A percentile compares a stretch with the other conserved stretches of the same genome.
These are phyloP conservation scores for Leptura quadrifasciata DNA, from an alignment of 2,888 invertebrate genomes.

Conservation along the genomic window DNA sequence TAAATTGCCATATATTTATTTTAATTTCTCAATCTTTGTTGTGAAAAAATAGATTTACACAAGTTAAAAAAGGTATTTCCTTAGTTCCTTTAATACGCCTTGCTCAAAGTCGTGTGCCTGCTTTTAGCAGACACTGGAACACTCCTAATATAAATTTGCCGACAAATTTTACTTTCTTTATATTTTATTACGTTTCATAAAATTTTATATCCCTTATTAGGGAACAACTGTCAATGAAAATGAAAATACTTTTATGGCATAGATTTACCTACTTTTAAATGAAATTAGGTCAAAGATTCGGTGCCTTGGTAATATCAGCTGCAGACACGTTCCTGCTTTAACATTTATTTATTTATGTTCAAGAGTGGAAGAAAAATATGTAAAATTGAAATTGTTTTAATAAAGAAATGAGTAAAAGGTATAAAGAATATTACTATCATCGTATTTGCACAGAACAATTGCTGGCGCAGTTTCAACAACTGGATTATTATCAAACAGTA, in stretches of 20 bases:
- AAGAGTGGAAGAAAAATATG: too few species aligned
- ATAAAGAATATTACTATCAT: too few species aligned
- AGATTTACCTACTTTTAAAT: not conserved
- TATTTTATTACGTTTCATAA: slow-evolving; percentile 2
- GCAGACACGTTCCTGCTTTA: not conserved
- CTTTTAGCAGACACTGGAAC: not conserved
- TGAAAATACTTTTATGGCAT: not conserved
- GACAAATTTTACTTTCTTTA: not conserved
- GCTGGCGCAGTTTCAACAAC: too few species aligned
- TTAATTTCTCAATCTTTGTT: not conserved
- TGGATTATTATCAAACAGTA: too few species aligned
- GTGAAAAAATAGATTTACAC: not conserved
- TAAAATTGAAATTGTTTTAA: too few species aligned
- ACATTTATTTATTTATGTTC: not conserved
- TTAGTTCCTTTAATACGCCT: not conserved
- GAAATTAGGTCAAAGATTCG: not conserved
- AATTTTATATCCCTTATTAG: not conserved
- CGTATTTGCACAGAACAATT: too few species aligned
- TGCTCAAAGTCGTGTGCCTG: not conserved
- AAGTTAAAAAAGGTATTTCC: not conserved
- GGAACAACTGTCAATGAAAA: not conserved
- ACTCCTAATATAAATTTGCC: slow-evolving; percentile 1
- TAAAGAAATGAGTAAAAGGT: too few species aligned
- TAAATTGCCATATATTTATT: not conserved
- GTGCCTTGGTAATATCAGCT: not conserved